Evolutionary conservation across 2,888 invertebrate genomes (phyloP).

Genomic region (Spisula solida): DNA sequence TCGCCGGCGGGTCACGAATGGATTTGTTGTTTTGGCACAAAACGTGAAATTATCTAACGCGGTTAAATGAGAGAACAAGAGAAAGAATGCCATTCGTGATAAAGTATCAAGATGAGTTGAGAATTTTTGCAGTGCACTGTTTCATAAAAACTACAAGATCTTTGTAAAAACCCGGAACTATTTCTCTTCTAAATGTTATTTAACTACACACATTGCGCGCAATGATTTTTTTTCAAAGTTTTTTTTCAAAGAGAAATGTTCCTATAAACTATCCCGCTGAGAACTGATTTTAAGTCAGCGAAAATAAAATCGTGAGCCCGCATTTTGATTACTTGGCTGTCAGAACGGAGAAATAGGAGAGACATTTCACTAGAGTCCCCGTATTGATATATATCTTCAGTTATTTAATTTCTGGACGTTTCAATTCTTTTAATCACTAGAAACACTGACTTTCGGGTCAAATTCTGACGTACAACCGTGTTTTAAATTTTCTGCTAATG

Average conservation of each 20-base stretch:
- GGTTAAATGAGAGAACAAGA: constrained; percentile 49
- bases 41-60: constrained; percentile 48
- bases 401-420: constrained; percentile 43
- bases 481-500: constrained; percentile 62
- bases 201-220: not conserved
- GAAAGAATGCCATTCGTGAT: constrained; percentile 38
- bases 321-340: constrained; percentile 1
- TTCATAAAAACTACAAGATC: constrained; percentile 31
- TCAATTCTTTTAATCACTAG: constrained; percentile 50
- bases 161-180: not conserved
- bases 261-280: not conserved
- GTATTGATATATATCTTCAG: constrained; percentile 34
- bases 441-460: constrained; percentile 46
- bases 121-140: constrained; percentile 28
- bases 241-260: not conserved
- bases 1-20: constrained; percentile 58
- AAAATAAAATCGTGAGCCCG: constrained; percentile 18
- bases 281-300: constrained; percentile 20
- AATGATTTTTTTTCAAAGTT: not conserved
- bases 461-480: constrained; percentile 56
- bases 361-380: constrained; percentile 7
- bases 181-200: constrained; percentile 19
- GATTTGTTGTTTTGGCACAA: constrained; percentile 68
- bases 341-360: not conserved
- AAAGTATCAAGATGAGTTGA: constrained; percentile 8